phyloP scores from a whole-genome alignment of 2,113 vertebrate genomes.

The Nibea coibor region DNA sequence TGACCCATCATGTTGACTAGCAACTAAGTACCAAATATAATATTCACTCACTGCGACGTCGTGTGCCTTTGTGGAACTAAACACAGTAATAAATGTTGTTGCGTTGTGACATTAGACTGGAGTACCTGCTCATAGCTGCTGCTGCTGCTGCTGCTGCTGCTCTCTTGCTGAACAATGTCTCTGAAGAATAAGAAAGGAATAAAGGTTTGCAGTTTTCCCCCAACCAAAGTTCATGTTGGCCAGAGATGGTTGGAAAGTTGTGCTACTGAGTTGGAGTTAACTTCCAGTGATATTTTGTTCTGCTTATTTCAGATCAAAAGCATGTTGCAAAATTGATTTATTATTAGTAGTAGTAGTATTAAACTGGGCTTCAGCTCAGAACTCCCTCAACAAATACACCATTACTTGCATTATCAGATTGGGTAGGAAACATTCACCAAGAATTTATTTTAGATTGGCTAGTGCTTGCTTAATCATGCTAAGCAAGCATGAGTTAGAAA shows the following conservation, averaged over 20 bases:
- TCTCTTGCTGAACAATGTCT: not conserved
- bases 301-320: not conserved
- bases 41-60: conserved; percentile 10
- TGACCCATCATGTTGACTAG: conserved; percentile 33
- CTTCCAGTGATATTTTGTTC: not conserved
- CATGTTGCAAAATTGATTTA: conserved; percentile 9
- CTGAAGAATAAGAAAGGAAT: not conserved
- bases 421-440: not conserved
- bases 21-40: conserved; percentile 39
- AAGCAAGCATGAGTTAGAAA: not conserved
- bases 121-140: conserved; percentile 1
- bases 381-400: conserved; percentile 29
- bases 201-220: not conserved
- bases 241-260: conserved; percentile 5
- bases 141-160: not conserved
- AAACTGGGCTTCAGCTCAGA: conserved; percentile 20
- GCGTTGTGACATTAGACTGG: not conserved
- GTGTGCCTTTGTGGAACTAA: conserved; percentile 20
- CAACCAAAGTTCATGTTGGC: not conserved
- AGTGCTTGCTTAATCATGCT: conserved; percentile 15
- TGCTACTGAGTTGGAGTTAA: conserved; percentile 1
- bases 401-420: conserved; percentile 6
- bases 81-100: not conserved
- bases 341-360: not conserved
- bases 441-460: conserved; percentile 16